These are phyloP conservation scores for Menura novaehollandiae DNA, from an alignment of 2,113 vertebrate genomes.

Conservation along the genomic window DNA sequence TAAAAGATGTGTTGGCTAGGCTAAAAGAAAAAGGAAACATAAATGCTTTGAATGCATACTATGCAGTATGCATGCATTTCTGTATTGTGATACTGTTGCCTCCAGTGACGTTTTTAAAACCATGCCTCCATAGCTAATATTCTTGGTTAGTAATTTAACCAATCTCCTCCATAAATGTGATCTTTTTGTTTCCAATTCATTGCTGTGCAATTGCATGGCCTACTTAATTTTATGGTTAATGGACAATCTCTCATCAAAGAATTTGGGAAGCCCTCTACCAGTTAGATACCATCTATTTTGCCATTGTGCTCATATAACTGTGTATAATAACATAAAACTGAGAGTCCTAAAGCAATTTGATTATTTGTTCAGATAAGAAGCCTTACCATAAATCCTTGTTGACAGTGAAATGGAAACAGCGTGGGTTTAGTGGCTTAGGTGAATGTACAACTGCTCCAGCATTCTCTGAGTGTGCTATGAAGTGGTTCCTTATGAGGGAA, in stretches of 20 bases:
- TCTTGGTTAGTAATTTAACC: slow-evolving; percentile 23
- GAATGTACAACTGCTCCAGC: background rate
- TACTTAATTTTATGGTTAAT: slow-evolving; percentile 12
- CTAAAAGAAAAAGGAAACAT: background rate
- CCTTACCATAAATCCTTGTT: background rate
- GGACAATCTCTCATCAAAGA: background rate
- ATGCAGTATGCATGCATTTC: background rate
- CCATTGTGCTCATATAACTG: background rate
- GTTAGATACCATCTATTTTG: background rate
- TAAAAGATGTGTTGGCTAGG: background rate
- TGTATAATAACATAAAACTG: background rate
- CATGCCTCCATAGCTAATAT: background rate
- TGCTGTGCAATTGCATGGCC: background rate
- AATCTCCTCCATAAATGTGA: background rate
- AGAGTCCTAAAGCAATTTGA: slow-evolving; percentile 30
- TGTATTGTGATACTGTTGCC: background rate
- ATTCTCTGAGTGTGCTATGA: background rate
- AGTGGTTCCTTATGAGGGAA: background rate
- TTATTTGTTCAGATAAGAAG: slow-evolving; percentile 1
- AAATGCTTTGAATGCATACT: background rate
- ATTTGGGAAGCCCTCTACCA: background rate
- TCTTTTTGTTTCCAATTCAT: slow-evolving; percentile 14
- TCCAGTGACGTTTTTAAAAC: background rate
- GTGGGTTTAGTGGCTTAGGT: background rate
- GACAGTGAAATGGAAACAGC: background rate